A percentile compares a stretch with the other conserved stretches of the same genome.
Evolutionary conservation across 1,140 invertebrate genomes (phyloP).

Genomic region (Drosophila pseudoobscura): DNA sequence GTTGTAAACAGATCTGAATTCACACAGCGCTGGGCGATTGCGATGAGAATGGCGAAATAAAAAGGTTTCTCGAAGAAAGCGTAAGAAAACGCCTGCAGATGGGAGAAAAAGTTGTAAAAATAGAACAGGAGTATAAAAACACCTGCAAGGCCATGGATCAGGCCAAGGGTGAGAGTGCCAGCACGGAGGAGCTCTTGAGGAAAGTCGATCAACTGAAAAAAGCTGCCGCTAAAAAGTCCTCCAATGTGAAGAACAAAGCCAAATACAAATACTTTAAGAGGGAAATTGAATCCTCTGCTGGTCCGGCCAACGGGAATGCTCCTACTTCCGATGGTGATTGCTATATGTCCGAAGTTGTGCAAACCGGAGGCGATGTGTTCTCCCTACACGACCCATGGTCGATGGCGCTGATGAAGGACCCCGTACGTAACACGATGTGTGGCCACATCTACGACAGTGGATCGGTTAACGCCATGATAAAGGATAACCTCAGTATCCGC

Average conservation of each 20-base stretch:
- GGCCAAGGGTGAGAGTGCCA: conserved; percentile 3
- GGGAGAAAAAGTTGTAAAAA: conserved; percentile 23
- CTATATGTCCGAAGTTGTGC: conserved; percentile 3
- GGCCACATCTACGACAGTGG: conserved; percentile 58
- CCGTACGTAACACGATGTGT: conserved; percentile 46
- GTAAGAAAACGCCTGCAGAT: conserved; percentile 3
- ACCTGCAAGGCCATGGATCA: conserved; percentile 20
- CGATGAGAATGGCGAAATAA: conserved; percentile 1
- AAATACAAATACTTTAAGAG: conserved; percentile 43
- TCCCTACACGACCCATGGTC: conserved; percentile 60
- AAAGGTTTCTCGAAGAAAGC: conserved; percentile 12
- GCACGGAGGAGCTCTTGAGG: conserved; percentile 25
- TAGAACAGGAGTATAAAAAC: conserved; percentile 5
- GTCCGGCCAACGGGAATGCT: background rate
- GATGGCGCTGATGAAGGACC: conserved; percentile 45
- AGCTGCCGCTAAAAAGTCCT: conserved; percentile 7
- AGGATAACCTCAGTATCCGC: conserved; percentile 14
- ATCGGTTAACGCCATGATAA: conserved; percentile 36
- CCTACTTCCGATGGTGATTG: conserved; percentile 13
- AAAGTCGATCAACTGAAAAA: background rate
- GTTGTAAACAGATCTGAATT: too few relatives aligned
- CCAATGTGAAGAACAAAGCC: conserved; percentile 16
- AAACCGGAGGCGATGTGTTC: conserved; percentile 10
- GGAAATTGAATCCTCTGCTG: background rate
- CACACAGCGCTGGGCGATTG: background rate